Conservation (phyloP, 2,888 invertebrate species). For the Lumbricus terrestris region DNA sequence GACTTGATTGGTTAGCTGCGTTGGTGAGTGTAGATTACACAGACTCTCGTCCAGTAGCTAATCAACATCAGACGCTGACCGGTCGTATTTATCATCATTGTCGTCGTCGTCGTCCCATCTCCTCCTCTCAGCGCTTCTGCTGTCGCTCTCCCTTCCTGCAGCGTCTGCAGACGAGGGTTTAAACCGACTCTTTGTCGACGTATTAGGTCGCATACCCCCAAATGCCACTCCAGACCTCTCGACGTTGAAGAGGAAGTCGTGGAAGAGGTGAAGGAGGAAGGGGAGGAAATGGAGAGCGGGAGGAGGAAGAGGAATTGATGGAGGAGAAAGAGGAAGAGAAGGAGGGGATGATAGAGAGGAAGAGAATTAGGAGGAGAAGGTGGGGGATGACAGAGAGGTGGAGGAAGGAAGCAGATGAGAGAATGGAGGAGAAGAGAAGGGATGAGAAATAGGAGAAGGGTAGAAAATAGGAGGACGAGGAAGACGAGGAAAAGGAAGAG, state of each 20-base stretch:
- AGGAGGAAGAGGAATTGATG: no score
- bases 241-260: background rate
- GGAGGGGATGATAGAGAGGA: background rate
- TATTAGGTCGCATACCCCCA: background rate
- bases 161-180: background rate
- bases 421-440: background rate
- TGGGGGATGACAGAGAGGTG: no score
- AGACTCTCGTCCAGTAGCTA: background rate
- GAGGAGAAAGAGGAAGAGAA: no score
- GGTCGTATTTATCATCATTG: background rate
- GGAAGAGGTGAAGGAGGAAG: background rate
- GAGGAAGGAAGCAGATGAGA: background rate
- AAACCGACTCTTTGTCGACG: background rate
- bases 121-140: background rate
- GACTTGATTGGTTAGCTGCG: background rate
- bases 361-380: no score
- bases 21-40: background rate
- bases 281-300: background rate
- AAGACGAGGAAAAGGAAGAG: background rate
- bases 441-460: background rate
- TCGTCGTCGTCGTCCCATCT: background rate
- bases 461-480: background rate
- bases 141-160: background rate
- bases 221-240: background rate
- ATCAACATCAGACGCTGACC: background rate